phyloP scores from a whole-genome alignment of 2,113 vertebrate genomes.

The Calidris pugnax region DNA sequence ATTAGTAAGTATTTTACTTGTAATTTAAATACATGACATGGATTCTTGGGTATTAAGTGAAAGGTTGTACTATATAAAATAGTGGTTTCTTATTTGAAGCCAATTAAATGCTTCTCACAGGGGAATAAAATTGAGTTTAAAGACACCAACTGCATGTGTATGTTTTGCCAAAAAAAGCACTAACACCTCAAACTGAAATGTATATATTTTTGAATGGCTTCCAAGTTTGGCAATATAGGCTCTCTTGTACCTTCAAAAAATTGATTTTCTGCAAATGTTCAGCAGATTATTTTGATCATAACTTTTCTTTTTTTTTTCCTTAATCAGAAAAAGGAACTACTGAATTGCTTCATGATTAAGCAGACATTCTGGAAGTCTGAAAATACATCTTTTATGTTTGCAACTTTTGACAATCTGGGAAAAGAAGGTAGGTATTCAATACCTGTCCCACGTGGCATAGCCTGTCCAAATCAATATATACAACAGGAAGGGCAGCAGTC shows the following conservation, averaged over 20 bases:
- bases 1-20: constrained; percentile 14
- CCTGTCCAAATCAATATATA: not conserved
- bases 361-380: not conserved
- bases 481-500: not conserved
- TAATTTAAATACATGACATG: not conserved
- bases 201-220: not conserved
- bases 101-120: not conserved
- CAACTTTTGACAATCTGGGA: not conserved
- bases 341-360: not conserved
- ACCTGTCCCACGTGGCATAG: not conserved
- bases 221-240: not conserved
- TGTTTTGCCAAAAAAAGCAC: constrained; percentile 5
- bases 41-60: not conserved
- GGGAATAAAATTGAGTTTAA: constrained; percentile 22
- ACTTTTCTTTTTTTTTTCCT: too few species aligned
- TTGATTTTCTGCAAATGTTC: not conserved
- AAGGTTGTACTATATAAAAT: not conserved
- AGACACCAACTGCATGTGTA: not conserved
- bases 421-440: not conserved
- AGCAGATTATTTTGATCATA: not conserved
- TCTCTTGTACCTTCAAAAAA: not conserved
- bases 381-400: not conserved
- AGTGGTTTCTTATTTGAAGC: not conserved
- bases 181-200: not conserved
- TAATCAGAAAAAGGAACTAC: not conserved